phyloP scores from a whole-genome alignment of 2,797 vertebrate genomes.

The Rousettus madagascariensis region DNA sequence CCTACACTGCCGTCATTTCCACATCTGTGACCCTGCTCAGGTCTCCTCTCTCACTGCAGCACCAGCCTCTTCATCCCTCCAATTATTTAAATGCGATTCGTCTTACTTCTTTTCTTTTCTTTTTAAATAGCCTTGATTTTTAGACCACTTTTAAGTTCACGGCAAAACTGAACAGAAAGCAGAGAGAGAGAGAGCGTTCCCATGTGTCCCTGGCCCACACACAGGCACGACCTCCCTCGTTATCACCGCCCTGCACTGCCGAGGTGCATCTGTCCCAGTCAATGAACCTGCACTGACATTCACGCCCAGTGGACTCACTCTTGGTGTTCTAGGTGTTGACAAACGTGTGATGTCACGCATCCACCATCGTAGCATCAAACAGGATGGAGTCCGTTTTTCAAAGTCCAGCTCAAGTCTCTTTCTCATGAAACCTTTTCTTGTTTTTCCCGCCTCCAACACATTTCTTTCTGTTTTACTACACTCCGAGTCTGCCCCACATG shows the following conservation, averaged over 20 bases:
- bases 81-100: background rate
- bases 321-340: background rate
- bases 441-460: background rate
- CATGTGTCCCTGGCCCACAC: background rate
- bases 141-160: background rate
- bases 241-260: background rate
- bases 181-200: background rate
- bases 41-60: background rate
- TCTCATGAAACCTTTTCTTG: background rate
- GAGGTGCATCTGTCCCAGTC: too few relatives aligned
- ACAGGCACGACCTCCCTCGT: rapidly evolving
- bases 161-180: background rate
- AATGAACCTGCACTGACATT: background rate
- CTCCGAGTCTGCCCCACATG: background rate
- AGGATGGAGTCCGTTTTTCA: background rate
- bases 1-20: background rate
- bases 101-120: background rate
- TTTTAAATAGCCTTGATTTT: background rate
- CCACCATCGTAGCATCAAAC: too few relatives aligned
- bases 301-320: background rate
- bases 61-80: background rate
- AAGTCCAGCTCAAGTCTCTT: background rate
- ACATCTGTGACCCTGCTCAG: background rate
- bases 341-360: background rate
- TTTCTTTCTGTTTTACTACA: background rate